These are phyloP conservation scores for Tragelaphus imberbis DNA, from an alignment of 2,113 vertebrate species.

Conservation along the genomic window DNA sequence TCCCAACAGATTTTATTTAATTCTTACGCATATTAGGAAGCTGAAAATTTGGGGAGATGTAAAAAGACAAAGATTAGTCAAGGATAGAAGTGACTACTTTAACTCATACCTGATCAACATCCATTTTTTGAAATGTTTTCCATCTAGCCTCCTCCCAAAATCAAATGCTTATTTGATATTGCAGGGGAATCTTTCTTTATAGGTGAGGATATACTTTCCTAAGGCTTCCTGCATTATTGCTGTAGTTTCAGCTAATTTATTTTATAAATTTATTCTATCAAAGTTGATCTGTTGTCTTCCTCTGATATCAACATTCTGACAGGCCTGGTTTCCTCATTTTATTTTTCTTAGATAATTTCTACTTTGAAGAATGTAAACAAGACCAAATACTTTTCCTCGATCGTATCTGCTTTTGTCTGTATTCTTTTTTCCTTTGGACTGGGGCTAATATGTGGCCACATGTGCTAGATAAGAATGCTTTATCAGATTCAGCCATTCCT, in stretches of 20 bases:
- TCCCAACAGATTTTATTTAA: slow-evolving; percentile 7
- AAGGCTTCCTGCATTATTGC: neutral
- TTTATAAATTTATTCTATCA: slow-evolving; percentile 11
- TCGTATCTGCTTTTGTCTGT: neutral
- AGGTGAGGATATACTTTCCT: neutral
- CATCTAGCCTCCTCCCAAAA: neutral
- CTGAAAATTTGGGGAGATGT: neutral
- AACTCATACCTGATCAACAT: neutral
- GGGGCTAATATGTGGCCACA: slow-evolving; percentile 15
- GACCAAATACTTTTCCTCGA: neutral
- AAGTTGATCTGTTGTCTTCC: neutral
- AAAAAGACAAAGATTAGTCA: neutral
- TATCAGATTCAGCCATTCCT: slow-evolving; percentile 34
- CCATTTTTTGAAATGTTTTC: neutral
- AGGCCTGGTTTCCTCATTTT: neutral
- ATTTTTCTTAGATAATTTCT: slow-evolving; percentile 29
- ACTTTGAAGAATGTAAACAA: slow-evolving; percentile 15
- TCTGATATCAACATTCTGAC: neutral
- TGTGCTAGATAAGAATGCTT: slow-evolving; percentile 42
- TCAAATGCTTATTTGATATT: neutral
- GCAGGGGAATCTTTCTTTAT: neutral
- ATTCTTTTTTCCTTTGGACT: neutral
- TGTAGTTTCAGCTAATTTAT: neutral
- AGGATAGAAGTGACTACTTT: neutral
- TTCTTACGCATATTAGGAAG: slow-evolving; percentile 19